phyloP scores from a whole-genome alignment of 2,888 invertebrate species.

The Camponotus fellah region DNA sequence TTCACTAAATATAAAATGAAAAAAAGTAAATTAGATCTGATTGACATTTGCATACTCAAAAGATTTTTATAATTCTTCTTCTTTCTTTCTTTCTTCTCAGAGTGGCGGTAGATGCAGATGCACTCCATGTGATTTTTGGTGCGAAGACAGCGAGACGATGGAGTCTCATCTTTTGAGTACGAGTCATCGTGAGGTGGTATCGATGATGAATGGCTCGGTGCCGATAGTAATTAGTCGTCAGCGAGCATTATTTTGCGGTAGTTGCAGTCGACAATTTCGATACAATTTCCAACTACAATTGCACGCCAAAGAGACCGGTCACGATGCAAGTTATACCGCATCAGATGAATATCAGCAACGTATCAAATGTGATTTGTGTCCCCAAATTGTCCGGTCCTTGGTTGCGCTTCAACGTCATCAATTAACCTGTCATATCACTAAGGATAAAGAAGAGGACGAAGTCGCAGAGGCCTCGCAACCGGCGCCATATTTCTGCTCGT shows the following conservation, averaged over 20 bases:
- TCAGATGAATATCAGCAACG: constrained; percentile 90
- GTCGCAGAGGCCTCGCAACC: constrained; percentile 11
- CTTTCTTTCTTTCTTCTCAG: constrained; percentile 64
- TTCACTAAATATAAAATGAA: not conserved
- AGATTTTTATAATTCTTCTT: not conserved
- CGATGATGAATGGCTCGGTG: constrained; percentile 93
- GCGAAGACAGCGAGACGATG: constrained; percentile 89
- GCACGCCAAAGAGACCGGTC: constrained; percentile 88
- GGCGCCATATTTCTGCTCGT: constrained; percentile 89
- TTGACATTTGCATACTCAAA: not conserved
- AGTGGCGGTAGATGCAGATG: constrained; percentile 90
- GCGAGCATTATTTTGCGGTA: constrained; percentile 88
- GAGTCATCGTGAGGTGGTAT: constrained; percentile 91
- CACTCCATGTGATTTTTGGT: constrained; percentile 91
- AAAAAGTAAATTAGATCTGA: not conserved
- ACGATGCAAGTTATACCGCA: constrained; percentile 87
- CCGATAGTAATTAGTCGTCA: constrained; percentile 92
- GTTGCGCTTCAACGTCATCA: constrained; percentile 90
- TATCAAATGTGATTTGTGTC: constrained; percentile 89
- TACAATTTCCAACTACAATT: constrained; percentile 92
- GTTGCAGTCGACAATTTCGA: constrained; percentile 90
- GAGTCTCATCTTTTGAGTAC: constrained; percentile 89
- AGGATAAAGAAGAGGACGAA: constrained; percentile 75
- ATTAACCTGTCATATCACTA: constrained; percentile 87
- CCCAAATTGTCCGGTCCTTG: constrained; percentile 88